Evolutionary conservation across 2,888 invertebrate species (phyloP).

Genomic region (Drosophila demipolita): DNA sequence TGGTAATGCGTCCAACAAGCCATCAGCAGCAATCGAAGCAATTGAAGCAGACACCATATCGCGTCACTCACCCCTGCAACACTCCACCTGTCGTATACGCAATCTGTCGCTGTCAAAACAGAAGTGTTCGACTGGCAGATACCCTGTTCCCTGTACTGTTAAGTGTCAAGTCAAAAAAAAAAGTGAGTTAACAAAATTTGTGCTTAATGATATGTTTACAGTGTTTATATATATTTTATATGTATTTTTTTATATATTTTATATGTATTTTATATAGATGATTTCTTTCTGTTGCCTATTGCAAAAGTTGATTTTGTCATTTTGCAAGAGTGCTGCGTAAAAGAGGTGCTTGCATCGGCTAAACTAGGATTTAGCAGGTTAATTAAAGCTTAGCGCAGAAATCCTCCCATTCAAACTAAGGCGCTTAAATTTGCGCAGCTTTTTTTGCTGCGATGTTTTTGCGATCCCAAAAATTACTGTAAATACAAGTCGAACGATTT

Average conservation of each 20-base stretch:
- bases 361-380: background rate
- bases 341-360: background rate
- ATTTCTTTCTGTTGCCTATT: background rate
- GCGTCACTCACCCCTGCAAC: background rate
- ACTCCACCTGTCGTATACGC: slow-evolving; percentile 31
- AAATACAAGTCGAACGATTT: background rate
- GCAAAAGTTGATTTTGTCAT: background rate
- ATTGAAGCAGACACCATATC: background rate
- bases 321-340: background rate
- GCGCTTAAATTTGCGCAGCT: background rate
- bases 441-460: background rate
- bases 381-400: background rate
- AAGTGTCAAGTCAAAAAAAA: background rate
- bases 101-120: slow-evolving; percentile 5
- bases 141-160: background rate
- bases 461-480: background rate
- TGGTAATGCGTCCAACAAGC: slow-evolving; percentile 8
- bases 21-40: slow-evolving; percentile 1
- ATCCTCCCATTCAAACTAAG: background rate
- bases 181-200: background rate
- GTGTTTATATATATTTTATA: background rate
- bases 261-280: too few species aligned
- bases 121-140: background rate
- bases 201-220: background rate
- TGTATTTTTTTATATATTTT: background rate